phyloP scores from a whole-genome alignment of 2,888 invertebrate genomes.

The Cylloceria caligata region DNA sequence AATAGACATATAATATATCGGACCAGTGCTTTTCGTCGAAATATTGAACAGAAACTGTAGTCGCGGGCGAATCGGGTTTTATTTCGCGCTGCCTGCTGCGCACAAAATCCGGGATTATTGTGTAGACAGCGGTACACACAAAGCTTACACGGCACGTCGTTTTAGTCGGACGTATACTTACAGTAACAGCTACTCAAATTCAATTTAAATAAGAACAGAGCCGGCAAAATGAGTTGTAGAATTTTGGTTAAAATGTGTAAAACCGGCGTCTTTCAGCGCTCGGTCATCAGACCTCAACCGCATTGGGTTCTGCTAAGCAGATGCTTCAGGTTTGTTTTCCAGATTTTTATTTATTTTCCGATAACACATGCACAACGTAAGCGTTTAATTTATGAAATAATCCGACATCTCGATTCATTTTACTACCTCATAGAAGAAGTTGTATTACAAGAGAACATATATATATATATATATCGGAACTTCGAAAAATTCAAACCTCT shows the following conservation, averaged over 20 bases:
- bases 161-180: too few relatives aligned
- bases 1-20: background rate
- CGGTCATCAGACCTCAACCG: slow-evolving; percentile 67
- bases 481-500: too few relatives aligned
- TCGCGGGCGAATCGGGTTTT: slow-evolving; percentile 40
- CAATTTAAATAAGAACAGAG: background rate
- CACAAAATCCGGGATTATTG: slow-evolving; percentile 49
- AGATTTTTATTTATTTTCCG: background rate
- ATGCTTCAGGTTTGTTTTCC: slow-evolving; percentile 79
- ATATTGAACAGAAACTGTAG: slow-evolving; percentile 23
- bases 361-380: too few relatives aligned
- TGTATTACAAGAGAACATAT: too few relatives aligned
- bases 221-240: slow-evolving; percentile 76
- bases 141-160: background rate
- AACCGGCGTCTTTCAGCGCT: slow-evolving; percentile 71
- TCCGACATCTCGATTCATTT: too few relatives aligned
- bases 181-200: background rate
- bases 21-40: background rate
- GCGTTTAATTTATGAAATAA: too few relatives aligned
- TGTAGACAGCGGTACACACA: slow-evolving; percentile 14
- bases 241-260: slow-evolving; percentile 78
- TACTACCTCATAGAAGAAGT: too few relatives aligned
- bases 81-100: slow-evolving; percentile 42
- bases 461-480: too few relatives aligned
- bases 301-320: slow-evolving; percentile 76